Percentiles rank a stretch among this genome's conserved stretches.
These are phyloP conservation scores for Agrochola circellaris DNA, from an alignment of 2,888 invertebrate species.

Conservation along the genomic window DNA sequence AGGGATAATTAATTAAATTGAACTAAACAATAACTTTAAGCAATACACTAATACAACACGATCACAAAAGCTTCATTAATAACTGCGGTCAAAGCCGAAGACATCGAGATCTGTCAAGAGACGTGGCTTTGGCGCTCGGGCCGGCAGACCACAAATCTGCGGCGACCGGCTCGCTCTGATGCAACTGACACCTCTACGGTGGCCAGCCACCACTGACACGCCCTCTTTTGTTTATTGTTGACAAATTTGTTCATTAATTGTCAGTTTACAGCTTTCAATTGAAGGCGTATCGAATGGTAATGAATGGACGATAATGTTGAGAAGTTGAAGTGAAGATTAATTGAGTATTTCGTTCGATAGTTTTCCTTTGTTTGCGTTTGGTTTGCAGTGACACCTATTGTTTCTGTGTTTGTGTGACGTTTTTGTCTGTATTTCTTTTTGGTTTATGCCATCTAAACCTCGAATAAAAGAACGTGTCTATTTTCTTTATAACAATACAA, in stretches of 20 bases:
- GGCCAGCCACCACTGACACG: conserved; percentile 76
- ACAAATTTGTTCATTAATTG: conserved; percentile 82
- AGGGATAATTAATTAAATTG: conserved; percentile 27
- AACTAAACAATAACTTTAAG: conserved; percentile 22
- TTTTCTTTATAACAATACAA: neutral
- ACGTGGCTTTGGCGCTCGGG: conserved; percentile 73
- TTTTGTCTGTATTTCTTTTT: neutral
- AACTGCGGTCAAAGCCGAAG: conserved; percentile 77
- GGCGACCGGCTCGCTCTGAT: conserved; percentile 73
- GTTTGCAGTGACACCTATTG: conserved; percentile 14
- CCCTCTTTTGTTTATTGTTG: conserved; percentile 86
- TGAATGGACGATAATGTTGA: conserved; percentile 49
- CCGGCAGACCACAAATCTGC: conserved; percentile 87
- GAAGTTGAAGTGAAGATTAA: conserved; percentile 55
- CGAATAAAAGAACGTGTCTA: neutral
- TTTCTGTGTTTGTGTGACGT: conserved; percentile 9
- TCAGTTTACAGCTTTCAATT: conserved; percentile 66
- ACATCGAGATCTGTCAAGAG: conserved; percentile 75
- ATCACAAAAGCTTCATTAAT: conserved; percentile 78
- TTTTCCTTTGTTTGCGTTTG: conserved; percentile 30
- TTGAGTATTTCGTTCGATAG: conserved; percentile 44
- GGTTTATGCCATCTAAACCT: neutral
- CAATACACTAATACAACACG: conserved; percentile 31
- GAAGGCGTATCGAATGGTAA: conserved; percentile 58
- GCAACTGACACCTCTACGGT: conserved; percentile 82